A percentile compares a stretch with the other conserved stretches of the same genome.
phyloP scores from a whole-genome alignment of 2,888 invertebrate genomes.

The Macrosoma leucophasiata region DNA sequence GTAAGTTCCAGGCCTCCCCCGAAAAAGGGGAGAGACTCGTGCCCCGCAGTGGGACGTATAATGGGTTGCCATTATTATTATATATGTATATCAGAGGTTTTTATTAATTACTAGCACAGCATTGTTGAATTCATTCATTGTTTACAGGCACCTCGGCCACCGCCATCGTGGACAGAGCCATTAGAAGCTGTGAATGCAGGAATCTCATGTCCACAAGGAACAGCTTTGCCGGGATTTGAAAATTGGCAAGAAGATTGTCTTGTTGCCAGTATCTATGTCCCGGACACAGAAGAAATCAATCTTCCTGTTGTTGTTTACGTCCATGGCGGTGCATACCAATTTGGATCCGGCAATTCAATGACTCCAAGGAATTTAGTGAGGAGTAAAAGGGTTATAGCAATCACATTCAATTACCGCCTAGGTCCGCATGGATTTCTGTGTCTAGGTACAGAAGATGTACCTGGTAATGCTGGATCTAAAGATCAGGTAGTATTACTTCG shows the following conservation, averaged over 20 bases:
- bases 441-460: conserved; percentile 40
- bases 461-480: conserved; percentile 54
- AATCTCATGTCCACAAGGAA: conserved; percentile 37
- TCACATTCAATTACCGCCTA: conserved; percentile 46
- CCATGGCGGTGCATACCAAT: conserved; percentile 55
- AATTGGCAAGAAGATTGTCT: conserved; percentile 27
- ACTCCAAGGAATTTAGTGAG: conserved; percentile 29
- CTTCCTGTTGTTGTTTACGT: conserved; percentile 50
- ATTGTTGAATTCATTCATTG: no score
- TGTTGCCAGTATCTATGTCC: conserved; percentile 29
- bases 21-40: no score
- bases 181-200: conserved; percentile 31
- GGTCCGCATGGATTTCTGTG: conserved; percentile 42
- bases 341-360: conserved; percentile 36
- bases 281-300: conserved; percentile 24
- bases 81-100: no score
- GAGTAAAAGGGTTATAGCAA: conserved; percentile 33
- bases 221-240: conserved; percentile 1
- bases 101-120: no score
- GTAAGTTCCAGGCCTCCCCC: no score
- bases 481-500: conserved; percentile 44
- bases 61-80: no score
- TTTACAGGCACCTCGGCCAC: conserved; percentile 37
- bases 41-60: no score
- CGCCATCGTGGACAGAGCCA: conserved; percentile 31